Conservation (phyloP, 35 echinoderm and acorn worm species). For the Holothuria glaberrima region DNA sequence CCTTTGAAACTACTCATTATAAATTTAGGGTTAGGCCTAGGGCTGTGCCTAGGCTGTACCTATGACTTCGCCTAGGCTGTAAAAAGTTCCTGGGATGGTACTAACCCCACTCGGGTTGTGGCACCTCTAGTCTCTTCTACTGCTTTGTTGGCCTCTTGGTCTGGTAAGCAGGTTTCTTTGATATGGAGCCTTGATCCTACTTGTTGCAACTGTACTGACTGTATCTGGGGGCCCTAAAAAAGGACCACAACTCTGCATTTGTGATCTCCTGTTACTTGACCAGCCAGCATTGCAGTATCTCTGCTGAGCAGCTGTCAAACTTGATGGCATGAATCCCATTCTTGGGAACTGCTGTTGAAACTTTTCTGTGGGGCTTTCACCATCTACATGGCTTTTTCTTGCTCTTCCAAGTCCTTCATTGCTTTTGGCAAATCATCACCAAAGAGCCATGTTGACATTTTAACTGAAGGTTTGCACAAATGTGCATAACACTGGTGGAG, state of each 20-base stretch:
- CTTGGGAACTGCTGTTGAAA: background rate
- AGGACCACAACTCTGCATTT: background rate
- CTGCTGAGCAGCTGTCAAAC: background rate
- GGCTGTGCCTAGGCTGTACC: background rate
- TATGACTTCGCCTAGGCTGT: no score
- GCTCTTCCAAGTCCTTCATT: slow-evolving; percentile 46
- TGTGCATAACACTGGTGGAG: slow-evolving; percentile 41
- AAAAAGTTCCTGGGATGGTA: background rate
- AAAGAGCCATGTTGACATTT: slow-evolving; percentile 42
- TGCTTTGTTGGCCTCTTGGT: background rate
- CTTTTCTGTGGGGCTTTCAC: background rate
- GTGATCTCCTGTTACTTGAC: background rate
- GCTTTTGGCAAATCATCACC: slow-evolving; percentile 26
- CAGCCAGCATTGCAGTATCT: background rate
- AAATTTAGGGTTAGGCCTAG: background rate
- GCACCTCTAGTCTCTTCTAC: background rate
- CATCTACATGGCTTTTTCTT: slow-evolving; percentile 32
- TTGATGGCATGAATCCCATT: background rate
- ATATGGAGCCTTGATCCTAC: background rate
- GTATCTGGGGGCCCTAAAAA: slow-evolving; percentile 18
- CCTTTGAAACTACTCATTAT: background rate
- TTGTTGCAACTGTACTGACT: background rate
- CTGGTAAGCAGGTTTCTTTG: background rate
- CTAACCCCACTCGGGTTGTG: background rate
- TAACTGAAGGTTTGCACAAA: slow-evolving; percentile 1